phyloP scores from a whole-genome alignment of 1,140 invertebrate genomes.

The Megalonaias nervosa region DNA sequence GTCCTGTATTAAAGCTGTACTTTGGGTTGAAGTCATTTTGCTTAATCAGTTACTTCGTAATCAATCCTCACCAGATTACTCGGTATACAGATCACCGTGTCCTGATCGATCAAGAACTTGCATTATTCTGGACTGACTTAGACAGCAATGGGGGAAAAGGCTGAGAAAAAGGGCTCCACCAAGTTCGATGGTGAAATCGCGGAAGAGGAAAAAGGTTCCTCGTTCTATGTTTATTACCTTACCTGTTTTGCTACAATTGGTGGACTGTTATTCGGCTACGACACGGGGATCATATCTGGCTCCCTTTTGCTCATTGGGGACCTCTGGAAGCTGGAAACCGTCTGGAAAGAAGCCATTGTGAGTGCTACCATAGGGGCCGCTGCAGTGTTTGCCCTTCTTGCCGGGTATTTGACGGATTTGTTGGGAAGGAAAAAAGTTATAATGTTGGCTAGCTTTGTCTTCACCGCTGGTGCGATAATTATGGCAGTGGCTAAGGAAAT shows the following conservation, averaged over 20 bases:
- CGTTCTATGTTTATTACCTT: constrained; percentile 59
- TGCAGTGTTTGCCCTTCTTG: constrained; percentile 60
- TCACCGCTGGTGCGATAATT: constrained; percentile 57
- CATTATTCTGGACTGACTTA: no score
- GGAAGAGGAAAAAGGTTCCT: constrained; percentile 36
- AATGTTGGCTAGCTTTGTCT: constrained; percentile 62
- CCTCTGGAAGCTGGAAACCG: constrained; percentile 52
- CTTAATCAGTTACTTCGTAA: no score
- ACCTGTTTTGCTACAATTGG: constrained; percentile 72
- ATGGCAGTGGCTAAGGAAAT: constrained; percentile 53
- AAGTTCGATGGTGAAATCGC: no score
- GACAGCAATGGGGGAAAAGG: no score
- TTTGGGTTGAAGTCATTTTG: no score
- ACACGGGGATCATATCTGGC: constrained; percentile 79
- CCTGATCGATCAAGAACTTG: no score
- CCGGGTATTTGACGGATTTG: constrained; percentile 50
- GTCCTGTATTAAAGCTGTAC: no score
- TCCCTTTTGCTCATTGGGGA: constrained; percentile 75
- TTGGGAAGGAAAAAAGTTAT: constrained; percentile 59
- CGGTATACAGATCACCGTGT: no score
- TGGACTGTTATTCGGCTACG: constrained; percentile 80
- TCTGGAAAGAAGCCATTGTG: constrained; percentile 60
- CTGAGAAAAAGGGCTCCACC: no score
- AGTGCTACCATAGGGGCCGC: constrained; percentile 62
- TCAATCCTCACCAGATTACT: no score